phyloP scores from a whole-genome alignment of 2,888 invertebrate species.

The Epistrophe grossulariae region DNA sequence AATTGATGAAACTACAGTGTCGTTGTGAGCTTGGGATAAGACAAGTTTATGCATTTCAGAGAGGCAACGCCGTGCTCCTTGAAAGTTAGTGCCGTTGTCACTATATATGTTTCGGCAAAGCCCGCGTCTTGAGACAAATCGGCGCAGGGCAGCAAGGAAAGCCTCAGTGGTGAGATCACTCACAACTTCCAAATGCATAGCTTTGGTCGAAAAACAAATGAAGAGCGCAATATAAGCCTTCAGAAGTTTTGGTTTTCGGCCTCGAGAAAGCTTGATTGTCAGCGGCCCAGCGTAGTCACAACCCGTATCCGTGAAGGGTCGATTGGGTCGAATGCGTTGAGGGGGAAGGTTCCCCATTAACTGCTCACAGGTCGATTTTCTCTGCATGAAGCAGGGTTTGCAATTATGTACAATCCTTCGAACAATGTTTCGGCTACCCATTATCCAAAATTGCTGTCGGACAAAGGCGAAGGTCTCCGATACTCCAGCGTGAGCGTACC shows the following conservation, averaged over 20 bases:
- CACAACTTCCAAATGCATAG: too few relatives aligned
- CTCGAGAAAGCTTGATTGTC: too few relatives aligned
- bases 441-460: constrained; percentile 4
- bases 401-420: neutral
- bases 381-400: constrained; percentile 42
- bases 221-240: too few relatives aligned
- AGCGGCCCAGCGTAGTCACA: too few relatives aligned
- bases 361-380: constrained; percentile 36
- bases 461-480: constrained; percentile 7
- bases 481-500: constrained; percentile 5
- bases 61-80: neutral
- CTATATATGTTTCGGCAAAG: too few relatives aligned
- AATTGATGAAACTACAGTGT: neutral
- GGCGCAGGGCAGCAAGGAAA: too few relatives aligned
- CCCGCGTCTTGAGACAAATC: too few relatives aligned
- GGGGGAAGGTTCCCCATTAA: constrained; percentile 46
- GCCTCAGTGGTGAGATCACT: too few relatives aligned
- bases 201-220: too few relatives aligned
- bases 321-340: neutral
- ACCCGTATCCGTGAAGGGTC: too few relatives aligned
- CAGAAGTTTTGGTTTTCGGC: too few relatives aligned
- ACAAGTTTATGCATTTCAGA: constrained; percentile 3
- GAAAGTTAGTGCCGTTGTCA: too few relatives aligned
- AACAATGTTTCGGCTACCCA: constrained; percentile 15
- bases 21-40: neutral